These are phyloP conservation scores for Temnothorax longispinosus DNA, from an alignment of 1,140 invertebrate genomes.

Conservation along the genomic window DNA sequence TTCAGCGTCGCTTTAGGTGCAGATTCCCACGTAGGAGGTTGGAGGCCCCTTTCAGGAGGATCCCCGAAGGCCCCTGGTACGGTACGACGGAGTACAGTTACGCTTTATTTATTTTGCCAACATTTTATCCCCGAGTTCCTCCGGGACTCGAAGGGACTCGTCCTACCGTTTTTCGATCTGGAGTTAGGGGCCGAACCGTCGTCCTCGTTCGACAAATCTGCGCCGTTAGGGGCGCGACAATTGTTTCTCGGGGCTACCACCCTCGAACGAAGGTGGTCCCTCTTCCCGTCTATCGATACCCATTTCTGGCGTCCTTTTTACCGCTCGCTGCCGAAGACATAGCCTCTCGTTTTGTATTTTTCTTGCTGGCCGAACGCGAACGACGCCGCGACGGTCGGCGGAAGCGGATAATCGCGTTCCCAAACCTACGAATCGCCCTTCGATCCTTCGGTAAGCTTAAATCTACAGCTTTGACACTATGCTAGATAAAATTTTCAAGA, in stretches of 20 bases:
- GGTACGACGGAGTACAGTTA: conserved; percentile 21
- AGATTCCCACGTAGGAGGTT: conserved; percentile 11
- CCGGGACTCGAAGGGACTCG: neutral
- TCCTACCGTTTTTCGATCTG: conserved; percentile 16
- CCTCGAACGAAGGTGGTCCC: conserved; percentile 6
- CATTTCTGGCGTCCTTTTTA: conserved; percentile 1
- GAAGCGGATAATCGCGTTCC: neutral
- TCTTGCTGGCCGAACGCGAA: conserved; percentile 7
- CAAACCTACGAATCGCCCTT: neutral
- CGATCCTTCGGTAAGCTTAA: neutral
- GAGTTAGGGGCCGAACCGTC: conserved; percentile 35
- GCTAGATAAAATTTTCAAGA: neutral
- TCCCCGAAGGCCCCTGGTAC: conserved; percentile 19
- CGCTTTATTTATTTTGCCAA: conserved; percentile 71
- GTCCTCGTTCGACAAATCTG: conserved; percentile 64
- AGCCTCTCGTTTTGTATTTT: conserved; percentile 40
- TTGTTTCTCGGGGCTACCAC: conserved; percentile 53
- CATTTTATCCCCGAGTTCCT: conserved; percentile 52
- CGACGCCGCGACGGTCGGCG: neutral
- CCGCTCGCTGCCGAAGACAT: neutral
- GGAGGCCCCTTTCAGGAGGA: conserved; percentile 20
- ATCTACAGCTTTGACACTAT: neutral
- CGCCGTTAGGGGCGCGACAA: conserved; percentile 55
- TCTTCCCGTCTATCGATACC: conserved; percentile 25
- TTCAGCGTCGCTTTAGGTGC: conserved; percentile 45